Evolutionary conservation across 2,113 vertebrate genomes (phyloP).

Genomic region (Polypterus senegalus): DNA sequence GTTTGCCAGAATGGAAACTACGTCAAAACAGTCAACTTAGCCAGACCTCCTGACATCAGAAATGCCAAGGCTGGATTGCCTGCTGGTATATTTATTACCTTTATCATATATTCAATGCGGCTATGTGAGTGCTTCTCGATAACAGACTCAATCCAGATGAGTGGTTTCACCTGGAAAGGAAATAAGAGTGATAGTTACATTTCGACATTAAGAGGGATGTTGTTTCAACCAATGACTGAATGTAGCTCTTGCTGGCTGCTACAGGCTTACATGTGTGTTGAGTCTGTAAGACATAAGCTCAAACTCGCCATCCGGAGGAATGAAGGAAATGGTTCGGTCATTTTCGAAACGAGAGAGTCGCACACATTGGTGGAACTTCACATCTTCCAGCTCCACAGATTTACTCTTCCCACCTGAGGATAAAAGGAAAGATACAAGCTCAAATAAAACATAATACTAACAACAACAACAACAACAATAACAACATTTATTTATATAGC

Average conservation of each 20-base stretch:
- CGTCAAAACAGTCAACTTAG: too few species aligned
- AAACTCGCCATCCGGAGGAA: conserved; percentile 75
- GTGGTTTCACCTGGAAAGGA: conserved; percentile 72
- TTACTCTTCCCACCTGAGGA: conserved; percentile 75
- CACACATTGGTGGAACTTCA: conserved; percentile 80
- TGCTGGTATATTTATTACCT: conserved; percentile 44
- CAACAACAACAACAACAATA: too few species aligned
- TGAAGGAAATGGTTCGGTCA: conserved; percentile 78
- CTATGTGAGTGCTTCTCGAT: conserved; percentile 98
- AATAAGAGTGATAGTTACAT: not conserved
- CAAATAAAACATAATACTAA: not conserved
- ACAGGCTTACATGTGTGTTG: conserved; percentile 65
- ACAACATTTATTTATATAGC: too few species aligned
- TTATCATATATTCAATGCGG: conserved; percentile 97
- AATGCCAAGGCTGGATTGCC: too few species aligned
- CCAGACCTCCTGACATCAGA: too few species aligned
- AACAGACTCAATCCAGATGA: conserved; percentile 97
- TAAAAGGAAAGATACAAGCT: conserved; percentile 3
- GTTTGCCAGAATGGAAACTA: too few species aligned
- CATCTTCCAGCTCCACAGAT: conserved; percentile 75
- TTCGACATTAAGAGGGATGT: not conserved
- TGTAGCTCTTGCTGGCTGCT: too few species aligned
- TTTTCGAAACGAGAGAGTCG: conserved; percentile 79
- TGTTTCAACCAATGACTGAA: too few species aligned
- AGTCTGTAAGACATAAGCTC: conserved; percentile 81